Evolutionary conservation across 2,797 vertebrate species (phyloP).

Genomic region (Echeneis naucrates): DNA sequence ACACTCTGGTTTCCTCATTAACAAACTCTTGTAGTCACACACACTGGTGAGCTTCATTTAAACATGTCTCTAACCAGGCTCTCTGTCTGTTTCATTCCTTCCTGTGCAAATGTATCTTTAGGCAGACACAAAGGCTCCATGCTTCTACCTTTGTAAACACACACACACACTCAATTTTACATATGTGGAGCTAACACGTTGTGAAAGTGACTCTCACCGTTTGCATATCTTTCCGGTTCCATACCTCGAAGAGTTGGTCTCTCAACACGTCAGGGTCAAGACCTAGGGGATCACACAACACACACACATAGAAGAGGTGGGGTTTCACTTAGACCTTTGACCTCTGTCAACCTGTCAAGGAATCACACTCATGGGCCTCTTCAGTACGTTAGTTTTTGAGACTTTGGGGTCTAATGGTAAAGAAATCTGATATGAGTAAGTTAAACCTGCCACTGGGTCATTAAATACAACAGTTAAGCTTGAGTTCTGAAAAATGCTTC

Average conservation of each 20-base stretch:
- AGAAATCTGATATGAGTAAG: conserved; percentile 9
- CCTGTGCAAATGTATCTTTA: conserved; percentile 29
- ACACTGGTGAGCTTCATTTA: conserved; percentile 42
- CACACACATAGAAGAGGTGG: conserved; percentile 48
- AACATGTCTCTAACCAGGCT: conserved; percentile 39
- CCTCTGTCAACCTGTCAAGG: conserved; percentile 58
- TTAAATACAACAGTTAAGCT: background rate
- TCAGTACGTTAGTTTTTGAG: background rate
- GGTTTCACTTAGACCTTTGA: conserved; percentile 69
- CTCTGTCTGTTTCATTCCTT: conserved; percentile 34
- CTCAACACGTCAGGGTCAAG: conserved; percentile 75
- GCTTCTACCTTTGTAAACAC: conserved; percentile 34
- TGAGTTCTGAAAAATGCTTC: background rate
- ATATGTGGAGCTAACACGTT: conserved; percentile 41
- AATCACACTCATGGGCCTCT: conserved; percentile 20
- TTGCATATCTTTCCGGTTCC: conserved; percentile 77
- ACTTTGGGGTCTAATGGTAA: background rate
- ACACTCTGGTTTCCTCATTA: conserved; percentile 81
- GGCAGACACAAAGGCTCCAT: conserved; percentile 47
- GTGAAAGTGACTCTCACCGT: conserved; percentile 76
- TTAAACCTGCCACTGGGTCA: background rate
- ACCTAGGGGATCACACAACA: conserved; percentile 67
- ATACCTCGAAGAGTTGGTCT: conserved; percentile 76
- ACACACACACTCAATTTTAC: conserved; percentile 31
- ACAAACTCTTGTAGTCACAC: conserved; percentile 37